These are phyloP conservation scores for Charanyca ferruginea DNA, from an alignment of 2,888 invertebrate species.

Conservation along the genomic window DNA sequence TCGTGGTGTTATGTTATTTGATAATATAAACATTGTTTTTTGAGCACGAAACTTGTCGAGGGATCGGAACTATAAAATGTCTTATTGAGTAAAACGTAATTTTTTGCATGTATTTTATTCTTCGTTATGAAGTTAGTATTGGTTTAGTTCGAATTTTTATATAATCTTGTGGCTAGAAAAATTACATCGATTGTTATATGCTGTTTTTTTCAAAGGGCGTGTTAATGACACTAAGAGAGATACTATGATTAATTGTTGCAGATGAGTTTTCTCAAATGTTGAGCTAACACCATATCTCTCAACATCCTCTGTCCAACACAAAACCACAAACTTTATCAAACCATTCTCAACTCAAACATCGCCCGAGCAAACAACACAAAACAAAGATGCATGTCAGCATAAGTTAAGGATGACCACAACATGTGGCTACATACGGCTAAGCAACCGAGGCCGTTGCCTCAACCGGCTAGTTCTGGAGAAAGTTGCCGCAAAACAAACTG, in stretches of 20 bases:
- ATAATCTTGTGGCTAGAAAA: no score
- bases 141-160: no score
- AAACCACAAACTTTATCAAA: slow-evolving; percentile 10
- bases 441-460: slow-evolving; percentile 31
- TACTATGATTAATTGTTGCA: neutral
- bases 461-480: slow-evolving; percentile 56
- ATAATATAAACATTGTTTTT: no score
- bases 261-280: neutral
- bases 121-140: no score
- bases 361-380: slow-evolving; percentile 19
- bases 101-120: no score
- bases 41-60: no score
- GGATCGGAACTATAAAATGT: no score
- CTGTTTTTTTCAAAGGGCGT: no score
- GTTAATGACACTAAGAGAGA: no score
- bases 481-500: slow-evolving; percentile 62
- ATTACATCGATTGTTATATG: no score
- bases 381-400: slow-evolving; percentile 15
- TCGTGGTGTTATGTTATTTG: no score
- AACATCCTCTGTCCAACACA: neutral
- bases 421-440: slow-evolving; percentile 16
- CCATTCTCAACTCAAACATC: slow-evolving; percentile 1
- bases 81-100: no score
- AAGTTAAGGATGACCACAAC: slow-evolving; percentile 33
- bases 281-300: neutral